A percentile compares a stretch with the other conserved stretches of the same genome.
phyloP scores from a whole-genome alignment of 2,888 invertebrate species.

The Plebejus anna region DNA sequence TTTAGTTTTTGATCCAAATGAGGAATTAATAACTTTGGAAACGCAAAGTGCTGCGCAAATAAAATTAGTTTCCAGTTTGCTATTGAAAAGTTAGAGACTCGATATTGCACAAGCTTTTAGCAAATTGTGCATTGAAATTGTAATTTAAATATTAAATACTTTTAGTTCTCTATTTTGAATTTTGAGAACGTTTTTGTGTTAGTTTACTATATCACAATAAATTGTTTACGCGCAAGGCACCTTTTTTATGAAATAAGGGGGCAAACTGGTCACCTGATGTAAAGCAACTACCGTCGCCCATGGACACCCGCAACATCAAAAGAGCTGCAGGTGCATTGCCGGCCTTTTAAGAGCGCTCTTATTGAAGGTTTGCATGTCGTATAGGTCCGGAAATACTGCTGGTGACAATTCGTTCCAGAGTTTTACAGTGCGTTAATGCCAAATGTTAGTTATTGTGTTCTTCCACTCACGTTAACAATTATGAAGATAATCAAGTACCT shows the following conservation, averaged over 20 bases:
- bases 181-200: background rate
- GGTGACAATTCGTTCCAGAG: too few species aligned
- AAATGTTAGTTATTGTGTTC: too few species aligned
- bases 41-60: background rate
- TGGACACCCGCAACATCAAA: too few species aligned
- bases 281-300: too few species aligned
- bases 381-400: too few species aligned
- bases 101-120: constrained; percentile 6
- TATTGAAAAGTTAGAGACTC: constrained; percentile 13
- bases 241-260: too few species aligned
- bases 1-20: background rate
- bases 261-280: too few species aligned
- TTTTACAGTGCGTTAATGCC: too few species aligned
- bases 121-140: background rate
- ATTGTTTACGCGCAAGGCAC: too few species aligned
- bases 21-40: background rate
- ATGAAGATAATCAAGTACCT: background rate
- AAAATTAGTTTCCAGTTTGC: constrained; percentile 13
- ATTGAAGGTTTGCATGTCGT: too few species aligned
- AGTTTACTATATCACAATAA: background rate
- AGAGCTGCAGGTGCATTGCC: too few species aligned
- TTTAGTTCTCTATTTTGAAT: background rate
- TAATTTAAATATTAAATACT: background rate
- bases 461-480: background rate
- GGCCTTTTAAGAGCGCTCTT: too few species aligned